Evolutionary conservation across 2,888 invertebrate genomes (phyloP).

Genomic region (Brachyptera risi): DNA sequence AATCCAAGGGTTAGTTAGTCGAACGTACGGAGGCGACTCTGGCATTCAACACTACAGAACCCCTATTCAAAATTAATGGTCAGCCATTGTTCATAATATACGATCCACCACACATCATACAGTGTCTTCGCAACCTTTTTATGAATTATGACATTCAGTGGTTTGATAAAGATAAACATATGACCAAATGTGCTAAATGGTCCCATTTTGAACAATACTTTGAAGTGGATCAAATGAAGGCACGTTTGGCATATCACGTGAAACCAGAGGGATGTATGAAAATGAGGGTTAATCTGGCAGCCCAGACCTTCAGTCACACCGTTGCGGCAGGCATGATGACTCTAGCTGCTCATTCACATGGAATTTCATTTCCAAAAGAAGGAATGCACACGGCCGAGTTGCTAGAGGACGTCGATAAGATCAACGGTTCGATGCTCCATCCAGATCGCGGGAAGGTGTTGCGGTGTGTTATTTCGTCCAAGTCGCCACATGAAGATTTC

Average conservation of each 20-base stretch:
- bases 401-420: not conserved
- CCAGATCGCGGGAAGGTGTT: not conserved
- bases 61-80: constrained; percentile 7
- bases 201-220: not conserved
- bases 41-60: no score
- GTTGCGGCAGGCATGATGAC: constrained; percentile 17
- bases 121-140: not conserved
- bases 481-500: not conserved
- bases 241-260: constrained; percentile 5
- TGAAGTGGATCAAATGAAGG: constrained; percentile 1
- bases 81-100: not conserved
- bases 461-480: not conserved
- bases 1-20: not conserved
- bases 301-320: constrained; percentile 21
- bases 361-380: not conserved
- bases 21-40: not conserved
- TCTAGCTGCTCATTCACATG: not conserved
- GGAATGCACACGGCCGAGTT: constrained; percentile 3
- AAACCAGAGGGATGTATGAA: constrained; percentile 3
- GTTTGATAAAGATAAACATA: not conserved
- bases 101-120: constrained; percentile 9
- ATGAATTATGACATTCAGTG: not conserved
- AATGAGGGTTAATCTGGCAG: constrained; percentile 19
- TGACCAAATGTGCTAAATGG: constrained; percentile 8
- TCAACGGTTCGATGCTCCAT: constrained; percentile 4